Percentiles rank a stretch among this genome's conserved stretches.
These are phyloP conservation scores for Conger conger DNA, from an alignment of 2,113 vertebrate genomes.

Conservation along the genomic window DNA sequence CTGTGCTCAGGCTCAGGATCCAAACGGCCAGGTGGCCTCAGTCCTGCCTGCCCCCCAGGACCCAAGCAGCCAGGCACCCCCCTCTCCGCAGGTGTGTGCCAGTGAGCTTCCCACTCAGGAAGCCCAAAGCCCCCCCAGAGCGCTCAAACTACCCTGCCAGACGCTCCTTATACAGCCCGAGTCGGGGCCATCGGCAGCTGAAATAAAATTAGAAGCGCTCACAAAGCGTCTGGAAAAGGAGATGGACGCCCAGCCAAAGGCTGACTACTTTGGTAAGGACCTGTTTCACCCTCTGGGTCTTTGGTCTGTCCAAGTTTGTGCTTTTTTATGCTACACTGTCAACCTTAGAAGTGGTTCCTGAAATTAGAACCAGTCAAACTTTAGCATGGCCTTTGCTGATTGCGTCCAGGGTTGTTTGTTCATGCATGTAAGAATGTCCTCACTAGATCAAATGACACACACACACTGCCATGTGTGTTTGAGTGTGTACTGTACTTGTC, in stretches of 20 bases:
- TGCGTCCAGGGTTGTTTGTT: neutral
- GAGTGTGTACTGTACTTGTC: slow-evolving; percentile 14
- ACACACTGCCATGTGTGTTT: slow-evolving; percentile 3
- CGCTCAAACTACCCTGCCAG: slow-evolving; percentile 74
- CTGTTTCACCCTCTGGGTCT: slow-evolving; percentile 23
- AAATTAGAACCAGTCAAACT: slow-evolving; percentile 23
- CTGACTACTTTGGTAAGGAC: slow-evolving; percentile 91
- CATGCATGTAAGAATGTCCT: neutral
- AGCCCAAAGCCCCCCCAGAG: slow-evolving; percentile 52
- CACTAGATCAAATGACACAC: slow-evolving; percentile 1
- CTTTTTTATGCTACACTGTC: slow-evolving; percentile 13
- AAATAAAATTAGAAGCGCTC: slow-evolving; percentile 89
- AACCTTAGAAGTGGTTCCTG: neutral
- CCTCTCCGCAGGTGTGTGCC: neutral
- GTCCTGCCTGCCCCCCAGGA: neutral
- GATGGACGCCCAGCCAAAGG: slow-evolving; percentile 87
- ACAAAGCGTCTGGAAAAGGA: slow-evolving; percentile 89
- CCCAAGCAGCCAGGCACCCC: neutral
- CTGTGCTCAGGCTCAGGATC: slow-evolving; percentile 44
- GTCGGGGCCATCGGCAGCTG: slow-evolving; percentile 74
- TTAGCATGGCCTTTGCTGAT: slow-evolving; percentile 24
- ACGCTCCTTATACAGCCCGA: slow-evolving; percentile 63
- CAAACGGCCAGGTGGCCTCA: slow-evolving; percentile 17
- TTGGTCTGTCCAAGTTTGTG: slow-evolving; percentile 20
- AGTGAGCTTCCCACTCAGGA: slow-evolving; percentile 46